These are phyloP conservation scores for Agonopterix heracliana DNA, from an alignment of 2,888 invertebrate species.

Conservation along the genomic window DNA sequence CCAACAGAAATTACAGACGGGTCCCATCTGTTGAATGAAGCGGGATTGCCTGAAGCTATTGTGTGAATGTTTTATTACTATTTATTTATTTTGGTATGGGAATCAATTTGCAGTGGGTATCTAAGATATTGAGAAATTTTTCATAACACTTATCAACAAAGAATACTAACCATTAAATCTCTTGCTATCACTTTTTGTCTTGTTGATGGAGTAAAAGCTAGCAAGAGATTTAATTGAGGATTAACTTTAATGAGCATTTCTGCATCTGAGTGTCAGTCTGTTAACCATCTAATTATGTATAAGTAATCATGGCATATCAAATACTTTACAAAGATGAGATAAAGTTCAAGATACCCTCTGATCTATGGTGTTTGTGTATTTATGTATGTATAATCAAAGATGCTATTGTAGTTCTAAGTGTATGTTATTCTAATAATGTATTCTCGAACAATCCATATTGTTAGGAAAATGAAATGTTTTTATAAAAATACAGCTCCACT, in stretches of 20 bases:
- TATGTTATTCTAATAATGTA: slow-evolving; percentile 1
- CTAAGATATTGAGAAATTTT: not conserved
- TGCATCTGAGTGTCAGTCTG: too few species aligned
- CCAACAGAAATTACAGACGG: slow-evolving; percentile 74
- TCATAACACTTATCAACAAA: not conserved
- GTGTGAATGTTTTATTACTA: not conserved
- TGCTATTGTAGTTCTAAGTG: not conserved
- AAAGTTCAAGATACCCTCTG: too few species aligned
- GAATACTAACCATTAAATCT: too few species aligned
- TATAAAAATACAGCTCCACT: slow-evolving; percentile 5
- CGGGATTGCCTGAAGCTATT: slow-evolving; percentile 33
- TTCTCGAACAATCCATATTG: not conserved
- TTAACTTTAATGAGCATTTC: too few species aligned
- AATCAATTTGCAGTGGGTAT: not conserved
- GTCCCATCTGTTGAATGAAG: slow-evolving; percentile 45
- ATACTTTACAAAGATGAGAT: too few species aligned
- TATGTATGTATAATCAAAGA: not conserved
- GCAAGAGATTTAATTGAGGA: too few species aligned
- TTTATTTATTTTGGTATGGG: not conserved
- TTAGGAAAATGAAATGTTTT: slow-evolving; percentile 5
- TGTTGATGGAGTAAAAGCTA: too few species aligned
- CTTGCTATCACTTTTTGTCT: too few species aligned
- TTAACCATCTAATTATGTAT: too few species aligned
- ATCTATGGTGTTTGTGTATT: too few species aligned
- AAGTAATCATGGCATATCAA: too few species aligned